A percentile compares a stretch with the other conserved stretches of the same genome.
These are phyloP conservation scores for Lasioglossum lativentre DNA, from an alignment of 2,888 invertebrate genomes.

Conservation along the genomic window DNA sequence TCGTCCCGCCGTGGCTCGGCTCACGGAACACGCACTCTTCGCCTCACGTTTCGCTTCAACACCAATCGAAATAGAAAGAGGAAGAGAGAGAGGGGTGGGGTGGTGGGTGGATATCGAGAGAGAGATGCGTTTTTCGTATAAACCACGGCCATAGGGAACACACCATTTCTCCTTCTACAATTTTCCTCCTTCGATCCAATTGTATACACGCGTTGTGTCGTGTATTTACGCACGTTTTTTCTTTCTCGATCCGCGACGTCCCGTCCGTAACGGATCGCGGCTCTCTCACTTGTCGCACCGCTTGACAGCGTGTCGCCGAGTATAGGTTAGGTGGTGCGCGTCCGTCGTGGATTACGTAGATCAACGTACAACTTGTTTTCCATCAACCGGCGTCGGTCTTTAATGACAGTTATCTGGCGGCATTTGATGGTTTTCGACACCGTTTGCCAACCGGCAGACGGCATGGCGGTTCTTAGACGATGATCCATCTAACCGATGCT, in stretches of 20 bases:
- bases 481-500: not conserved
- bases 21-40: conserved; percentile 72
- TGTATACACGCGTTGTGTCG: not conserved
- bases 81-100: not conserved
- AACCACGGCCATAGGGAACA: not conserved
- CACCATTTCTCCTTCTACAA: not conserved
- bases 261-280: not conserved
- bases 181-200: conserved; percentile 8
- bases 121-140: conserved; percentile 3
- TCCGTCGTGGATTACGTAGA: conserved; percentile 25
- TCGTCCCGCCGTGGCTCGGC: conserved; percentile 72
- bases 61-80: conserved; percentile 38
- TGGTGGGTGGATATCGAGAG: too few relatives aligned
- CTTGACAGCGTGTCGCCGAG: conserved; percentile 40
- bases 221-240: not conserved
- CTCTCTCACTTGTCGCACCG: conserved; percentile 50
- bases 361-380: conserved; percentile 2
- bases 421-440: not conserved
- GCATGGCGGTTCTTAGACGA: not conserved
- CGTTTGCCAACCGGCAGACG: not conserved
- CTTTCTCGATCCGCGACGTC: not conserved
- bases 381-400: not conserved
- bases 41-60: conserved; percentile 50
- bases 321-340: conserved; percentile 42
- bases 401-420: not conserved